phyloP scores from a whole-genome alignment of 2,888 invertebrate genomes.

The Cephonodes hylas region DNA sequence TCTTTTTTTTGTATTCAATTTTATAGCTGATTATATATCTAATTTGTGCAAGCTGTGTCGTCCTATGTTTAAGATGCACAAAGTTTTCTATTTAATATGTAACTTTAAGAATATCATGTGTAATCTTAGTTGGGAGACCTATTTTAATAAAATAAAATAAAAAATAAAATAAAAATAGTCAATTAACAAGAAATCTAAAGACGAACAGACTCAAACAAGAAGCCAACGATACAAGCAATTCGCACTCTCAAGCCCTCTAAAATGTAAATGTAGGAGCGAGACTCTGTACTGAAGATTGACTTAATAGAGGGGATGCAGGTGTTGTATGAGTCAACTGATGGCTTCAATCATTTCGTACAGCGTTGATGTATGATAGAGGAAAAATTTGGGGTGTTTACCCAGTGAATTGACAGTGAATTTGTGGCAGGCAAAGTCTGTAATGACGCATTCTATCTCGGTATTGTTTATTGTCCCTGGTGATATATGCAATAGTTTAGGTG shows the following conservation, averaged over 20 bases:
- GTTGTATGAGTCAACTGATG: constrained; percentile 41
- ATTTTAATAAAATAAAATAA: too few species aligned
- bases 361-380: constrained; percentile 41
- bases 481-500: not conserved
- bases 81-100: too few species aligned
- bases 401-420: not conserved
- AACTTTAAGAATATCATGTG: too few species aligned
- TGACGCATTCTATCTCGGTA: not conserved
- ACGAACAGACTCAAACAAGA: not conserved
- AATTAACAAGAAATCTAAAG: not conserved
- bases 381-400: not conserved
- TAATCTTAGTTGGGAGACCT: too few species aligned
- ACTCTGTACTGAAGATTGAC: not conserved
- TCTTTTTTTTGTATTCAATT: too few species aligned
- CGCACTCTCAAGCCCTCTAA: not conserved
- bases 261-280: not conserved
- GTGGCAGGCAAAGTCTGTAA: not conserved
- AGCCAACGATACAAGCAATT: not conserved
- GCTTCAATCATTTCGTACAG: constrained; percentile 43
- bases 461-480: not conserved
- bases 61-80: too few species aligned
- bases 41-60: too few species aligned
- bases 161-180: too few species aligned
- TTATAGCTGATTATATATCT: too few species aligned
- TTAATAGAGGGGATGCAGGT: constrained; percentile 38